Base-by-base conservation (phyloP, 2,797 vertebrate genomes). In the Cynodonichthys magdalenae region DNA sequence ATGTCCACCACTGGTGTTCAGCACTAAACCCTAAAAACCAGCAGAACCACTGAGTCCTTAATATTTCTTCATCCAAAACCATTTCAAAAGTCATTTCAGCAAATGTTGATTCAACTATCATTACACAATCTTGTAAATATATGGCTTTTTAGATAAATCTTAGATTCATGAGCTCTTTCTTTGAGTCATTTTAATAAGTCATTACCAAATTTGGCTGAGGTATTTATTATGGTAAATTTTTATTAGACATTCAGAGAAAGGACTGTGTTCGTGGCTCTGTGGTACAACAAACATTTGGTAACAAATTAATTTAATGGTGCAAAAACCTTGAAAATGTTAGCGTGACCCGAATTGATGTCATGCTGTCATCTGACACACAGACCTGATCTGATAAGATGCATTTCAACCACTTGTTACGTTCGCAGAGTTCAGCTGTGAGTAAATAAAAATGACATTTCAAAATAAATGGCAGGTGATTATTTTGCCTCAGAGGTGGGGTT, bases 311-410 rank as follows among this genome's bases (percentile, higher is more conserved):
- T n/a, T 60, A 8, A 62, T 75, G 77, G 27, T 69, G 65, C 55
- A 75, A 46, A 68, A 78, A 83, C 77, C 70, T 82, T 71, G 15
- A 11, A 61, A 72, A 79, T 66, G 80, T 79, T 80, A 73, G 27
- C 61, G 46, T 87, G 86, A 89, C 85, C 72, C 11, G 41, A 53
- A 74, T 42, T 29, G 63, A 69, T 85, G 78, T 87, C 80, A 84
- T 34, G 59, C 24, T 69, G 59, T 52, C 57, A 49, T 18, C 63
- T 34, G 53, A 14, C 48, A 15, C 44, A 63, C 17, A 69, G 45
- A 66, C 47, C 57, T 71, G 57, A 63, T 56, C 56, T 64, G 69
- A 73, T 28, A 58, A 49, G 47, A 63, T 6, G 63, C 3, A 6
- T 53, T 53, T 50, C 14, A 49, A 56, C 10, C 8, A 15, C 19